Evolutionary conservation across 1,140 invertebrate genomes (phyloP).

Genomic region (Drosophila rhopaloa): DNA sequence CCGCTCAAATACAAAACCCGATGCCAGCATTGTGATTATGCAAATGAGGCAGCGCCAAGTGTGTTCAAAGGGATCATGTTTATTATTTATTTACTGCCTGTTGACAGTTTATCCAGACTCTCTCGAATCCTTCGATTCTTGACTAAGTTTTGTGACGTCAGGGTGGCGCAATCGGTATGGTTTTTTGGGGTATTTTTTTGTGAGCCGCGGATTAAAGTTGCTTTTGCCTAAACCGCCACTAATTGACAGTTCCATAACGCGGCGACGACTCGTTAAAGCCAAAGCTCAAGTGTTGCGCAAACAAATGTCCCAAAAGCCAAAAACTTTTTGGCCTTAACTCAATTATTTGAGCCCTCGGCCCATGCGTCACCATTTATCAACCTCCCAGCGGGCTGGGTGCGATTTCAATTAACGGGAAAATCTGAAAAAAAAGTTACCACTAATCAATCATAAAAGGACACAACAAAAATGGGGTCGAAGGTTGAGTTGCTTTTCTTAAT

Average conservation of each 20-base stretch:
- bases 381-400: constrained; percentile 6
- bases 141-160: constrained; percentile 68
- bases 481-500: constrained; percentile 18
- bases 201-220: constrained; percentile 53
- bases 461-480: constrained; percentile 7
- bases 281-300: constrained; percentile 75
- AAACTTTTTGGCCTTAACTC: constrained; percentile 49
- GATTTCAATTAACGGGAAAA: constrained; percentile 69
- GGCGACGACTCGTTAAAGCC: constrained; percentile 63
- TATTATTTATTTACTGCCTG: constrained; percentile 80
- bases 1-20: constrained; percentile 13
- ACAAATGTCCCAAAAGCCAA: constrained; percentile 50
- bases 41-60: constrained; percentile 68
- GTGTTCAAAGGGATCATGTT: constrained; percentile 77
- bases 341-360: constrained; percentile 49
- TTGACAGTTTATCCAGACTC: constrained; percentile 66
- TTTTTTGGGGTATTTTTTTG: not conserved
- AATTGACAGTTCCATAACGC: constrained; percentile 76
- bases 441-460: constrained; percentile 60
- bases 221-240: constrained; percentile 58
- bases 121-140: constrained; percentile 36
- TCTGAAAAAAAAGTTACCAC: constrained; percentile 37
- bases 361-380: constrained; percentile 59
- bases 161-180: not conserved
- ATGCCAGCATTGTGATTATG: constrained; percentile 71